Percentiles rank a stretch among this genome's conserved stretches.
These are phyloP conservation scores for Streptopelia turtur DNA, from an alignment of 2,797 vertebrate species.

Conservation along the genomic window DNA sequence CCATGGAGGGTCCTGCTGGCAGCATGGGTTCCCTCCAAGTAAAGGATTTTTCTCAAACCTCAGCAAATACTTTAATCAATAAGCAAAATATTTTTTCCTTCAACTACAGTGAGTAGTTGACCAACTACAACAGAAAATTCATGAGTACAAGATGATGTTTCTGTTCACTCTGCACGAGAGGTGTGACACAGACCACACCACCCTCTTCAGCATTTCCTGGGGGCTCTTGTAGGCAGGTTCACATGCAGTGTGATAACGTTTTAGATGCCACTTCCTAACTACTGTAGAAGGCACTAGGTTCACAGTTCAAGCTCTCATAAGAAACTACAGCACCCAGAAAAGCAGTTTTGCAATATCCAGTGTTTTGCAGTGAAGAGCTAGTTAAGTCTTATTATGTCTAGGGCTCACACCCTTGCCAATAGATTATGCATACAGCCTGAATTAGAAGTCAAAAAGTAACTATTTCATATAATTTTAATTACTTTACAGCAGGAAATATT, in stretches of 20 bases:
- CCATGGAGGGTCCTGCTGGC: neutral
- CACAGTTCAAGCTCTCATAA: neutral
- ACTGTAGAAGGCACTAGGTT: neutral
- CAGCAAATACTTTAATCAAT: neutral
- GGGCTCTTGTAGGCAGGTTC: neutral
- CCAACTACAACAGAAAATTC: neutral
- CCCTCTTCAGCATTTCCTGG: neutral
- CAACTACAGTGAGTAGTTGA: neutral
- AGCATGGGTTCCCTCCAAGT: neutral
- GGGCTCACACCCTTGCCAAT: neutral
- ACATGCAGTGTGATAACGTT: neutral
- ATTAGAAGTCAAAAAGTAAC: neutral
- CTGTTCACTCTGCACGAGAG: neutral
- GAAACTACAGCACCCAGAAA: neutral
- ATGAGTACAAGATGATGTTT: accelerated
- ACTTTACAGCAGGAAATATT: neutral
- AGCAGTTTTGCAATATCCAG: neutral
- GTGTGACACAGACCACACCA: neutral
- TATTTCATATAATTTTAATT: neutral
- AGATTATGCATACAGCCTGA: neutral
- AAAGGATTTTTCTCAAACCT: neutral
- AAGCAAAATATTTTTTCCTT: neutral
- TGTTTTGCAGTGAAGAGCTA: neutral
- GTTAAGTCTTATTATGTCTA: neutral
- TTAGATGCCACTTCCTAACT: neutral